Percentiles rank a stretch among this genome's conserved stretches.
Evolutionary conservation across 2,113 vertebrate species (phyloP).

Genomic region (Calyptomena viridis): DNA sequence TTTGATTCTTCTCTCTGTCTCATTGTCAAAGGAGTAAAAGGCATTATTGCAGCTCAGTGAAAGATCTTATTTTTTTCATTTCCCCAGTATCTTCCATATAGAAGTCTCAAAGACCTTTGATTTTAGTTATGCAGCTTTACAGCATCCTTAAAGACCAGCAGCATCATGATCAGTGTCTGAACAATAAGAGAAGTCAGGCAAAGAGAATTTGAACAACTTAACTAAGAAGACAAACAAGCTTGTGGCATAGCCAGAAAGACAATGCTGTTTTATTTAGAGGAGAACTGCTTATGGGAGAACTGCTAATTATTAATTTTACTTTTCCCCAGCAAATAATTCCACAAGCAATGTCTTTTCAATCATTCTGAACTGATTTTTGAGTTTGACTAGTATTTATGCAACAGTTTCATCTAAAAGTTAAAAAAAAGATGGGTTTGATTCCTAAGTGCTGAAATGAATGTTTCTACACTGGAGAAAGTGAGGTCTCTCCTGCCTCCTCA

Average conservation of each 20-base stretch:
- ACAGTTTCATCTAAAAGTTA: not conserved
- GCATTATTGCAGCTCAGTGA: not conserved
- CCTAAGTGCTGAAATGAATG: not conserved
- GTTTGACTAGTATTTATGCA: not conserved
- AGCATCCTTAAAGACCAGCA: not conserved
- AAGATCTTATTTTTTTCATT: not conserved
- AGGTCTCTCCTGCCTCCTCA: not conserved
- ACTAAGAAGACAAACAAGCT: not conserved
- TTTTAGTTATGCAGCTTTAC: not conserved
- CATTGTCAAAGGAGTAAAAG: not conserved
- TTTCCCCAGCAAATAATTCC: not conserved
- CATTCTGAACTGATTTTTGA: not conserved
- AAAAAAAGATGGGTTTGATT: not conserved
- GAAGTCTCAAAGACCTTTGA: not conserved
- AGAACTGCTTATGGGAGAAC: not conserved
- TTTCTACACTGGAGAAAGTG: not conserved
- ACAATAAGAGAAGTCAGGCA: not conserved
- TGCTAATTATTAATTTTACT: not conserved
- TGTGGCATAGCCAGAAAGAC: not conserved
- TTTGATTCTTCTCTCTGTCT: not conserved
- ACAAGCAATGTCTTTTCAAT: not conserved
- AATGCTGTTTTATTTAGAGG: not conserved
- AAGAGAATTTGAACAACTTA: not conserved
- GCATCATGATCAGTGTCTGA: not conserved
- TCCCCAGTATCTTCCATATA: not conserved